Conservation (phyloP, 2,888 invertebrate species). For the Melieria crassipennis region DNA sequence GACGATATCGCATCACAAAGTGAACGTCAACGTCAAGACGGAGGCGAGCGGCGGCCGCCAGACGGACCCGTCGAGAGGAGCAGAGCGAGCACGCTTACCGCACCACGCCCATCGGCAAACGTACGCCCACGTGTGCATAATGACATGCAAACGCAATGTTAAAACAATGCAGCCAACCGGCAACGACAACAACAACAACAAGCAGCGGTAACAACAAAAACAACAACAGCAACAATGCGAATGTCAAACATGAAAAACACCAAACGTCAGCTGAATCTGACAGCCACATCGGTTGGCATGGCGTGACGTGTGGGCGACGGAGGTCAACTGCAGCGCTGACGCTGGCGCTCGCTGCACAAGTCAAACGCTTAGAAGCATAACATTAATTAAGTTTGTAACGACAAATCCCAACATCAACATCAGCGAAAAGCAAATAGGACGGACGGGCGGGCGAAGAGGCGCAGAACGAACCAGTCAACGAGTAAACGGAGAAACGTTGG, state of each 20-base stretch:
- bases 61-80: not conserved
- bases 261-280: slow-evolving; percentile 45
- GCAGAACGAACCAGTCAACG: not conserved
- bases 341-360: slow-evolving; percentile 12
- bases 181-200: slow-evolving; percentile 12
- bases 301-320: slow-evolving; percentile 15
- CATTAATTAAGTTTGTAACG: slow-evolving; percentile 56
- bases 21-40: not conserved
- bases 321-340: not conserved
- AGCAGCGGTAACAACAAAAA: slow-evolving; percentile 33
- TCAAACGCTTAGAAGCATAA: slow-evolving; percentile 48
- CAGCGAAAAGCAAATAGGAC: slow-evolving; percentile 19
- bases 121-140: slow-evolving; percentile 13
- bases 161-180: slow-evolving; percentile 14
- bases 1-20: not conserved
- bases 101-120: not conserved
- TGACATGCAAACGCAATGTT: slow-evolving; percentile 40
- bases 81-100: not conserved
- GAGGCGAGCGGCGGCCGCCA: not conserved
- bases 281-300: slow-evolving; percentile 24
- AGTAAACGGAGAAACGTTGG: not conserved
- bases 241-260: slow-evolving; percentile 35
- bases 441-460: not conserved
- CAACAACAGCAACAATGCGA: not conserved
- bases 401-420: slow-evolving; percentile 46